Conservation (phyloP, 2,797 vertebrate species). For the Macropus fuliginosus region DNA sequence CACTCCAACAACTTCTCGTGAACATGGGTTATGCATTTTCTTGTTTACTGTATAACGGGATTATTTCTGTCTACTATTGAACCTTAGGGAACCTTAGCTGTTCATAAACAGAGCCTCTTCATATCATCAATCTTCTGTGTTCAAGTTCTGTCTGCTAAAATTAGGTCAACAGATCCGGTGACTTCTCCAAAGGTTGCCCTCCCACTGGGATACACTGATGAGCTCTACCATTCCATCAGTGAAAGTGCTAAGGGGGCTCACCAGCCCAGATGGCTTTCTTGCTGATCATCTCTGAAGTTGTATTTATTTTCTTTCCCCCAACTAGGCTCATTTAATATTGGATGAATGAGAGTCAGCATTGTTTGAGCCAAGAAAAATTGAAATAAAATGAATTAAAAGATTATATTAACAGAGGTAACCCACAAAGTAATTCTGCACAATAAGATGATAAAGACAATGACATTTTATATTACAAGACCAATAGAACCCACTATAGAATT, state of each 20-base stretch:
- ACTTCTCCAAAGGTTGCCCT: conserved; percentile 22
- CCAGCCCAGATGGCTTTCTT: conserved; percentile 70
- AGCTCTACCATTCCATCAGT: conserved; percentile 7
- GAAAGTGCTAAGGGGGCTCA: conserved; percentile 63
- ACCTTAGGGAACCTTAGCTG: conserved; percentile 17
- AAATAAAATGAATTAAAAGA: background rate
- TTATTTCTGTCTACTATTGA: background rate
- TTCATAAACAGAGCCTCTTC: background rate
- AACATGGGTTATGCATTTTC: background rate
- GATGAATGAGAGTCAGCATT: background rate
- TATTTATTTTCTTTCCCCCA: conserved; percentile 25
- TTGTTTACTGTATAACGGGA: background rate
- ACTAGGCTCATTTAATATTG: conserved; percentile 51
- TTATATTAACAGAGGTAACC: conserved; percentile 11
- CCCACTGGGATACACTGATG: conserved; percentile 44
- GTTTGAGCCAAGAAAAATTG: conserved; percentile 12
- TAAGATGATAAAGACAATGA: background rate
- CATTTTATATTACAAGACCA: background rate
- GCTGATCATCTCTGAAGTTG: conserved; percentile 47
- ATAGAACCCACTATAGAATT: background rate
- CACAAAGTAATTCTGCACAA: conserved; percentile 13
- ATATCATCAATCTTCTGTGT: background rate
- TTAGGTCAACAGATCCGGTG: conserved; percentile 58
- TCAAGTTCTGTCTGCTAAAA: background rate
- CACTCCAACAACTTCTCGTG: background rate